Conservation (phyloP, 2,113 vertebrate species). For the Psilopogon haemacephalus region DNA sequence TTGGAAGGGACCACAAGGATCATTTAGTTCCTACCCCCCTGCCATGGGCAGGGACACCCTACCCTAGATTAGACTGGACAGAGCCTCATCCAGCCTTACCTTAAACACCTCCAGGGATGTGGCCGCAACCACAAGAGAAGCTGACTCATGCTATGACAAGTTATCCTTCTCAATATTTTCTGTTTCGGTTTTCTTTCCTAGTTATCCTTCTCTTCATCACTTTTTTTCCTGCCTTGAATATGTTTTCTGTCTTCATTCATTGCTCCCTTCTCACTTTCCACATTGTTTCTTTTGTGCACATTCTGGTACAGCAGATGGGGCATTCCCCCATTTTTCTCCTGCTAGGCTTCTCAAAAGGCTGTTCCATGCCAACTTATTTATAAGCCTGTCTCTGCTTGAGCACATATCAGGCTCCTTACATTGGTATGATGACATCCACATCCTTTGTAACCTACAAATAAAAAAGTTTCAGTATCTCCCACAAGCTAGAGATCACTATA, state of each 20-base stretch:
- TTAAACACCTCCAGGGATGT: too few species aligned
- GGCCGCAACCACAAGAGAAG: too few species aligned
- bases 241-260: not conserved
- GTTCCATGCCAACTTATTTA: not conserved
- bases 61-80: too few species aligned
- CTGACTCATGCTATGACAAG: not conserved
- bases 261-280: not conserved
- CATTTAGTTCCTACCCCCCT: too few species aligned
- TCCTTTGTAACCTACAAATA: not conserved
- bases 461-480: not conserved
- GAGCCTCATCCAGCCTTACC: too few species aligned
- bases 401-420: not conserved
- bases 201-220: not conserved
- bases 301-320: not conserved
- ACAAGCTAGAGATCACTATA: not conserved
- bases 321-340: not conserved
- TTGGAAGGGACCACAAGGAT: too few species aligned
- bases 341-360: not conserved
- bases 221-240: not conserved
- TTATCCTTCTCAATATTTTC: not conserved
- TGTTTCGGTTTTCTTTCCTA: not conserved
- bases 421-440: not conserved
- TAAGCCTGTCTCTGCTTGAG: not conserved
- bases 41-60: too few species aligned
- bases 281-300: fast-evolving